A percentile compares a stretch with the other conserved stretches of the same genome.
Conservation (phyloP, 53 echinoderm and acorn worm species). For the Hippasteria phrygiana region DNA sequence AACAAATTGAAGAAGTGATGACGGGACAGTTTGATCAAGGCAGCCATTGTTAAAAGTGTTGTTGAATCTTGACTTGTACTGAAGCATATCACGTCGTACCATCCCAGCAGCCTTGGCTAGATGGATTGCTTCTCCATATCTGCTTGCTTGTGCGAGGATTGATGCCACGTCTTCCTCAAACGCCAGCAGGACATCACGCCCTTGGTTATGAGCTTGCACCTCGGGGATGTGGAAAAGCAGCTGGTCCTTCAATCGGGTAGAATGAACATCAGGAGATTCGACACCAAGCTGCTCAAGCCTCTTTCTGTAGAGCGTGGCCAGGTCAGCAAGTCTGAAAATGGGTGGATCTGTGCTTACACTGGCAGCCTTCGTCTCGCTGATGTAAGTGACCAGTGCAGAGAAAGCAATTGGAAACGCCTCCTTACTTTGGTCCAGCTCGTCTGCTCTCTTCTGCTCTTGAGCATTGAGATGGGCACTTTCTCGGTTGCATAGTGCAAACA, state of each 20-base stretch:
- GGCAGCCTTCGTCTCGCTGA: background rate
- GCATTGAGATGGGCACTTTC: no score
- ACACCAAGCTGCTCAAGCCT: conserved; percentile 59
- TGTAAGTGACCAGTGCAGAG: conserved; percentile 30
- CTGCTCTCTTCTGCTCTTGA: no score
- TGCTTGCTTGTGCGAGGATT: conserved; percentile 4
- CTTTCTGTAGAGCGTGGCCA: conserved; percentile 34
- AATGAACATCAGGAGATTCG: conserved; percentile 16
- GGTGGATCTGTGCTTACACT: background rate
- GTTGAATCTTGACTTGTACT: conserved; percentile 16
- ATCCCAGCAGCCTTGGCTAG: conserved; percentile 68
- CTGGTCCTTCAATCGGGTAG: conserved; percentile 62
- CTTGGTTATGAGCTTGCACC: conserved; percentile 52
- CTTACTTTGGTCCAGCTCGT: background rate
- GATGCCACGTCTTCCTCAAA: conserved; percentile 41
- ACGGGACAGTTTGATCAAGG: conserved; percentile 16
- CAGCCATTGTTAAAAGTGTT: conserved; percentile 9
- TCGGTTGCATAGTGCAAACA: no score
- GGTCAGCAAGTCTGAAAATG: conserved; percentile 49
- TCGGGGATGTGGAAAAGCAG: conserved; percentile 46
- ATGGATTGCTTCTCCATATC: conserved; percentile 50
- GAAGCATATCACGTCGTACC: conserved; percentile 41
- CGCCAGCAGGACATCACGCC: conserved; percentile 62
- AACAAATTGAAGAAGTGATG: conserved; percentile 51
- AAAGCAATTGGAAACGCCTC: background rate